These are phyloP conservation scores for Heteromormyrus szaboi DNA, from an alignment of 2,797 vertebrate species.

Conservation along the genomic window DNA sequence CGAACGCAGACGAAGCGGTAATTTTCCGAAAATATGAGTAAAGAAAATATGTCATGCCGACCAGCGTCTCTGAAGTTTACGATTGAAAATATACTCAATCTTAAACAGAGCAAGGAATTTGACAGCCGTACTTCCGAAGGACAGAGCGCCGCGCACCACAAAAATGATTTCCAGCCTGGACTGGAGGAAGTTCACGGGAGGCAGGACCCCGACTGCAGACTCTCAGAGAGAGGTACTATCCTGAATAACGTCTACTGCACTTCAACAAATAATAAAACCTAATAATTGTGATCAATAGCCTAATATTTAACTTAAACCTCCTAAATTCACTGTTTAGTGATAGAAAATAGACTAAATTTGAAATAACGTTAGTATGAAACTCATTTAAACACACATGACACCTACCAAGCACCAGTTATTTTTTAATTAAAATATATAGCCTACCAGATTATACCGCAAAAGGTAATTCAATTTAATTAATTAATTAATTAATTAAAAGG, in stretches of 20 bases:
- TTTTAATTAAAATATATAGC: neutral
- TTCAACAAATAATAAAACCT: neutral
- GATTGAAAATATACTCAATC: slow-evolving; percentile 71
- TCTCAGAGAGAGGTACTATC: slow-evolving; percentile 44
- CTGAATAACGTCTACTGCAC: neutral
- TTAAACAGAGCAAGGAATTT: slow-evolving; percentile 54
- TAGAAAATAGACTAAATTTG: neutral
- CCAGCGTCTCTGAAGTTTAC: slow-evolving; percentile 70
- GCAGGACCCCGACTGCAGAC: slow-evolving; percentile 35
- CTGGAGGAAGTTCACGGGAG: slow-evolving; percentile 34
- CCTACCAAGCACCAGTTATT: neutral
- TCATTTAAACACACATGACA: neutral
- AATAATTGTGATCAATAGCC: neutral
- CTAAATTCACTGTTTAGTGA: neutral
- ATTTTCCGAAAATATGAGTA: slow-evolving; percentile 58
- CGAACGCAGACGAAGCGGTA: slow-evolving; percentile 31
- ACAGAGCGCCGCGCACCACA: slow-evolving; percentile 28
- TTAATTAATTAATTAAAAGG: no score
- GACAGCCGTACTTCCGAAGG: slow-evolving; percentile 46
- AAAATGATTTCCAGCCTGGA: slow-evolving; percentile 42
- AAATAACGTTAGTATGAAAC: neutral
- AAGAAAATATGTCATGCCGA: slow-evolving; percentile 63
- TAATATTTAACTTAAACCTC: neutral
- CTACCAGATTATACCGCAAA: neutral
- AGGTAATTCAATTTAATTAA: neutral